Evolutionary conservation across 2,888 invertebrate genomes (phyloP), one percentile per base, ranked within the genome.

Genomic region (Sarcophaga rosellei): DNA sequence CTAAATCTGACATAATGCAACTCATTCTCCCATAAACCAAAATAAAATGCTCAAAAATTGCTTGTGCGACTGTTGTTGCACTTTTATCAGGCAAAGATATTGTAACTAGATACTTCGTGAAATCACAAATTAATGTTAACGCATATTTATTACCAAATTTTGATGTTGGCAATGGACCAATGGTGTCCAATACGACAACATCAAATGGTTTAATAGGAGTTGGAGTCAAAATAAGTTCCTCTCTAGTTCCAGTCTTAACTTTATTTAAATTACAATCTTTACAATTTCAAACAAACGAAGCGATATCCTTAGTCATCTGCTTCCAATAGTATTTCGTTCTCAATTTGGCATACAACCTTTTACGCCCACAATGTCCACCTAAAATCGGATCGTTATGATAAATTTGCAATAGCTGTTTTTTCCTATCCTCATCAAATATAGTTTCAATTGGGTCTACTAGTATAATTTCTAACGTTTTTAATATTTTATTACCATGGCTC

Each of bases 151-250:
- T 53, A 65, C 17, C 87, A 72, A 66, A n/a, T 45, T 87, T 73
- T 21, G 86, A 86, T 69, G 59, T 80, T 35, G 79, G 74, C 23
- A 88, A 78, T 72, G 88, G 87, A 53, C 88, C 87, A 65, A 88
- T 86, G n/a, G 88, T 88, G 53, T 88, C 86, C 85, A 87, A 35
- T 70, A 70, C 59, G 11, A 59, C n/a, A 10, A 59, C n/a, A 20
- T 59, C 70, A 20, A 70, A 70, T 21, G 85, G 69, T 45, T 80
- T 79, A 20, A 10, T 21, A n/a, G 86, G 70, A 3, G 80, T 84
- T 74, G 76, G 25, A 10, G 74, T 63, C 35, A 74, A 47, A 20
- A n/a, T 81, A 25, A 25, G 25, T 25, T 25, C 25, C 4, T 25
- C 25, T 21, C 72, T 86, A n/a, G 8, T 80, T 63, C 70, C 65